These are phyloP conservation scores for Aradophagus sp. DNA, from an alignment of 1,140 invertebrate genomes.

Conservation along the genomic window DNA sequence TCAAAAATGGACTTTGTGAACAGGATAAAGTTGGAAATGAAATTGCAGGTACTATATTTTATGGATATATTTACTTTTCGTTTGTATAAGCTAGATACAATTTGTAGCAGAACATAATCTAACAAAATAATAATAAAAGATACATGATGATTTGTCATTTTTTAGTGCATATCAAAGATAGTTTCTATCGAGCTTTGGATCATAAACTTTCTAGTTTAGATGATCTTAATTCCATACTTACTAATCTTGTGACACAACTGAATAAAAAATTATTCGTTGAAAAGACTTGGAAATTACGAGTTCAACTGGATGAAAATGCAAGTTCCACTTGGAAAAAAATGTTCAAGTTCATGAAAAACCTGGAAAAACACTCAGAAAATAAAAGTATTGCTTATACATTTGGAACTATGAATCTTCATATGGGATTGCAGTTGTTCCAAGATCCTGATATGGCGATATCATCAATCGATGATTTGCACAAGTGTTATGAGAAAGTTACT, in stretches of 20 bases:
- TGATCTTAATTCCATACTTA: constrained; percentile 76
- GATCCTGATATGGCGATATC: constrained; percentile 80
- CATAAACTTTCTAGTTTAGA: constrained; percentile 78
- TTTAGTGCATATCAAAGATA: constrained; percentile 75
- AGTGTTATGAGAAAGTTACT: constrained; percentile 79
- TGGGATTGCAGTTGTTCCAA: constrained; percentile 82
- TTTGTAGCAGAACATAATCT: no score
- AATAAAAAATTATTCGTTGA: constrained; percentile 73
- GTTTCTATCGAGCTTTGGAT: constrained; percentile 80
- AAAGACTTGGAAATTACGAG: constrained; percentile 68
- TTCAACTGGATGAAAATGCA: constrained; percentile 75
- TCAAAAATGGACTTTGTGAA: constrained; percentile 80
- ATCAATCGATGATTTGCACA: constrained; percentile 81
- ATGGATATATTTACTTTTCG: no score
- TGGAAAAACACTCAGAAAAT: constrained; percentile 68
- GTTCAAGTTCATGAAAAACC: constrained; percentile 71
- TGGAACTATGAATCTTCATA: constrained; percentile 80
- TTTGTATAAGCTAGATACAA: background rate
- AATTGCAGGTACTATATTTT: constrained; percentile 75
- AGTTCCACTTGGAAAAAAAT: constrained; percentile 79
- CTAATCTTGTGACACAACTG: constrained; percentile 76
- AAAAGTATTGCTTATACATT: constrained; percentile 69
- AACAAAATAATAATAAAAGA: no score
- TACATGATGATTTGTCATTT: constrained; percentile 29
- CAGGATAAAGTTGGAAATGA: constrained; percentile 76